Evolutionary conservation across 2,797 vertebrate genomes (phyloP).

Genomic region (Ambastaia sidthimunki): DNA sequence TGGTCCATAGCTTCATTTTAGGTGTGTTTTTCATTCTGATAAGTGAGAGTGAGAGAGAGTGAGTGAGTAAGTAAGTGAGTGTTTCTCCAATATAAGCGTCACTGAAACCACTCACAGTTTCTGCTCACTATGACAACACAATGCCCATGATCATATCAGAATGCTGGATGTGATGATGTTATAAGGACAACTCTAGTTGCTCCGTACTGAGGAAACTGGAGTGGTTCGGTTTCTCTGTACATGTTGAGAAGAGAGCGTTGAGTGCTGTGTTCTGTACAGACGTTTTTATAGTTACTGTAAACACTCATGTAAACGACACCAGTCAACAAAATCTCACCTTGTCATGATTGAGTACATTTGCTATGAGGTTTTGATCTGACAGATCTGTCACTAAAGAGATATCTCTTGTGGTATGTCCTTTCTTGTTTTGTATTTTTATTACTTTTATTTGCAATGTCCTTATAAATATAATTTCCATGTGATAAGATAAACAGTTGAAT

Average conservation of each 20-base stretch:
- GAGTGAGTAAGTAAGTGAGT: conserved; percentile 17
- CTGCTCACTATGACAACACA: conserved; percentile 14
- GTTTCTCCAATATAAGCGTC: conserved; percentile 29
- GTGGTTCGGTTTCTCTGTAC: not conserved
- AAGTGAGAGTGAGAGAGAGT: no score
- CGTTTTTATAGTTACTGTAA: not conserved
- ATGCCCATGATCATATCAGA: not conserved
- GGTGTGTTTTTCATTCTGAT: conserved; percentile 58
- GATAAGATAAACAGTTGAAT: not conserved
- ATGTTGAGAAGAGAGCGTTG: not conserved
- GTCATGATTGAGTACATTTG: not conserved
- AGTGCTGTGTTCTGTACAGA: not conserved
- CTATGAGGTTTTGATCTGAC: not conserved
- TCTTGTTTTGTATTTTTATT: conserved; percentile 20
- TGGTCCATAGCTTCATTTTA: conserved; percentile 59
- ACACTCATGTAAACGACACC: not conserved
- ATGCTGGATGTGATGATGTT: conserved; percentile 11
- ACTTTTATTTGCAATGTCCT: conserved; percentile 6
- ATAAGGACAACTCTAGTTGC: not conserved
- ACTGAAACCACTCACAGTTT: conserved; percentile 12
- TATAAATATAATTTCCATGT: not conserved
- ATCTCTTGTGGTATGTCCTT: not conserved
- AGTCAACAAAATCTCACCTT: not conserved
- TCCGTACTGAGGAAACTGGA: not conserved
- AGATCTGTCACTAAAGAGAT: not conserved